phyloP scores from a whole-genome alignment of 2,797 vertebrate genomes.

The Mus spretus region DNA sequence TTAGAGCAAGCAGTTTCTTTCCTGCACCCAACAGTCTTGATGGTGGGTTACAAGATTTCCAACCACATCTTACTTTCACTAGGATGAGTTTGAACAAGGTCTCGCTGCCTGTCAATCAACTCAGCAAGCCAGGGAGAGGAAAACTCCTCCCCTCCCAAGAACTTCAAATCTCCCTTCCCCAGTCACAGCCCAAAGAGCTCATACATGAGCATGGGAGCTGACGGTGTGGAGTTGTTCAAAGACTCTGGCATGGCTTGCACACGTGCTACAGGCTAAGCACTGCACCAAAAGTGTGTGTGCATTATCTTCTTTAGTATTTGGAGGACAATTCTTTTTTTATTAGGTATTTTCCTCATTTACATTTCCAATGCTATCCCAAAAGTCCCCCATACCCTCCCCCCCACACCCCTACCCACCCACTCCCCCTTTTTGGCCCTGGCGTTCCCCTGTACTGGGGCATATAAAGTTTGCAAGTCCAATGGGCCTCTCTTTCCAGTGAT shows the following conservation, averaged over 20 bases:
- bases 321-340: not conserved
- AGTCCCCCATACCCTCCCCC: no score
- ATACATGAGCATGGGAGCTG: not conserved
- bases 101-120: constrained; percentile 37
- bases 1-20: constrained; percentile 39
- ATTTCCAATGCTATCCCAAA: no score
- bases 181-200: rapidly evolving
- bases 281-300: not conserved
- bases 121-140: not conserved
- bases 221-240: not conserved
- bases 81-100: not conserved
- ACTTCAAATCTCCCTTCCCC: not conserved
- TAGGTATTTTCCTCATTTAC: no score
- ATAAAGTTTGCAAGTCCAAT: no score
- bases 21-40: not conserved
- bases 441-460: no score
- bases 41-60: constrained; percentile 24
- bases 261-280: not conserved
- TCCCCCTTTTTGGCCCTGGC: no score
- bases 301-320: not conserved
- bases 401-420: no score
- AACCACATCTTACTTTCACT: constrained; percentile 53
- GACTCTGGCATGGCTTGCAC: not conserved
- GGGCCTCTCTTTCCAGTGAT: no score
- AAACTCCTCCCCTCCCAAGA: not conserved